phyloP scores from a whole-genome alignment of 2,113 vertebrate species.

The Proteles cristata region DNA sequence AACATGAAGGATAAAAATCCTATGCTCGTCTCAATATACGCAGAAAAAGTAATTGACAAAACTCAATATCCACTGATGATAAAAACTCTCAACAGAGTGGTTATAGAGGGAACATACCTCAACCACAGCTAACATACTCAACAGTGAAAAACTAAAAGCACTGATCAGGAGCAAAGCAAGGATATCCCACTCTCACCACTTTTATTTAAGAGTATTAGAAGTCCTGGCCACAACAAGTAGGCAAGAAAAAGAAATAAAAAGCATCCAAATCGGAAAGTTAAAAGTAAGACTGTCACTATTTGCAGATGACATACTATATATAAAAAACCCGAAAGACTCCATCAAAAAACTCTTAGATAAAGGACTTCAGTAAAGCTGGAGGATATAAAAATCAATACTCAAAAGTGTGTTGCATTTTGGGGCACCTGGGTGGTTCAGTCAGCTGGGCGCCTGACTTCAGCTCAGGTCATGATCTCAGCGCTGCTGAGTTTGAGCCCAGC shows the following conservation, averaged over 20 bases:
- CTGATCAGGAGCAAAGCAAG: not conserved
- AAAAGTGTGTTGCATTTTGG: not conserved
- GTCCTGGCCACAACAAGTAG: not conserved
- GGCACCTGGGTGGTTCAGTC: too few relatives aligned
- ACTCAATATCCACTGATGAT: not conserved
- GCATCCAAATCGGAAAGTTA: not conserved
- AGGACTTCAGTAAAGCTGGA: not conserved
- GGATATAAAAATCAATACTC: not conserved
- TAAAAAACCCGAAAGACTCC: not conserved
- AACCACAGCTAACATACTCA: not conserved
- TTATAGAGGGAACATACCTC: not conserved
- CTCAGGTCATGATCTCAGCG: too few relatives aligned
- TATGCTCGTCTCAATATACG: not conserved
- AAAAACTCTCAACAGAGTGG: not conserved
- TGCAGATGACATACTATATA: not conserved
- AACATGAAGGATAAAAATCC: not conserved
- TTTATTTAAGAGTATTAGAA: not conserved
- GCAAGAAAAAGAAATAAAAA: not conserved
- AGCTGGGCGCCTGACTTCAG: too few relatives aligned
- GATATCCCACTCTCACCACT: not conserved
- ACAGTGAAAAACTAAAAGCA: not conserved
- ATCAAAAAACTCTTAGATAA: not conserved
- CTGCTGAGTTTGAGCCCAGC: too few relatives aligned
- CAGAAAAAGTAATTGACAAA: not conserved
- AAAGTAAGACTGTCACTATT: not conserved